phyloP scores from a whole-genome alignment of 2,797 vertebrate species.

The Hemibagrus guttatus region DNA sequence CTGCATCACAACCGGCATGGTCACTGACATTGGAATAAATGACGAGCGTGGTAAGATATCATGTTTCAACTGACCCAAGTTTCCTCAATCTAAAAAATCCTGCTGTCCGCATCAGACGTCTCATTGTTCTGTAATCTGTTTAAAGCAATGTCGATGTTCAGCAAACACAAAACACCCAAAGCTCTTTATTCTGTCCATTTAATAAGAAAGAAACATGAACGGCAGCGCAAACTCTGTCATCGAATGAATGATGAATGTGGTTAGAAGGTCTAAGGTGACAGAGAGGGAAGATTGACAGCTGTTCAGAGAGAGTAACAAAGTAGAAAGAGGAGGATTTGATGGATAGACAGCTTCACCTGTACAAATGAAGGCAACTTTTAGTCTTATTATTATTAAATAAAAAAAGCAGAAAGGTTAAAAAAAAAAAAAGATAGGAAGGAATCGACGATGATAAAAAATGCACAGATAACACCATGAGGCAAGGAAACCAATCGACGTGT shows the following conservation, averaged over 20 bases:
- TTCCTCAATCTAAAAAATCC: not conserved
- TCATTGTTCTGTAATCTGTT: conserved; percentile 1
- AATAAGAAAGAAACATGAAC: conserved; percentile 34
- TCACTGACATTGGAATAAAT: not conserved
- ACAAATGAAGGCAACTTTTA: not conserved
- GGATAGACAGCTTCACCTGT: not conserved
- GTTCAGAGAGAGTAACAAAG: not conserved
- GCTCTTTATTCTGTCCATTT: not conserved
- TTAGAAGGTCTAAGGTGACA: conserved; percentile 35
- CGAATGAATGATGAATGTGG: conserved; percentile 23
- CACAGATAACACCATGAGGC: not conserved
- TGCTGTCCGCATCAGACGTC: not conserved
- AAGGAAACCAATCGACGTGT: too few species aligned
- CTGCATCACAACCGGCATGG: not conserved
- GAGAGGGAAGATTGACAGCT: conserved; percentile 26
- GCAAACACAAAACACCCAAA: not conserved
- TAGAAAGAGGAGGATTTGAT: conserved; percentile 5
- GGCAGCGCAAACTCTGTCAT: conserved; percentile 4
- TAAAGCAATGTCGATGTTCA: not conserved
- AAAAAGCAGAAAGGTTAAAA: not conserved
- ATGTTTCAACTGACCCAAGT: not conserved
- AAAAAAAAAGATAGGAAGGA: not conserved
- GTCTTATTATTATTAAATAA: not conserved
- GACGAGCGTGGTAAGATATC: not conserved
- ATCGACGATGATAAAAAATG: not conserved